Base-by-base conservation (phyloP, 2,888 invertebrate species). In the Corbicula japonica region DNA sequence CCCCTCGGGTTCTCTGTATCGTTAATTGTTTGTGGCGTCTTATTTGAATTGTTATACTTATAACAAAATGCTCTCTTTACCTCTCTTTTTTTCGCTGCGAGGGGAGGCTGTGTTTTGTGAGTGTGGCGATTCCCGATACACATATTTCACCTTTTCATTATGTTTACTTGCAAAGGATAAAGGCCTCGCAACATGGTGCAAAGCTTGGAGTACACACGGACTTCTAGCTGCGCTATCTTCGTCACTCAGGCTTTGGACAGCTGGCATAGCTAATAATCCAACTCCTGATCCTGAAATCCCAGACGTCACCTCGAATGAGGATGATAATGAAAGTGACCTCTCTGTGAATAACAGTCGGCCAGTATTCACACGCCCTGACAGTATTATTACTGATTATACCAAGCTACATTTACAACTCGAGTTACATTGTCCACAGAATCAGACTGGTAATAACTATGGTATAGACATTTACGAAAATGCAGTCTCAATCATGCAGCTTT, bases 381-480 rank as follows among this genome's bases (percentile, higher is more conserved):
- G 15, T 61, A 23, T n/a, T 10, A 23, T 34, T 21, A 61, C 15
- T 44, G 61, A 61, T 61, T 32, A 30, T 26, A 35, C 52, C 38
- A 44, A 48, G 30, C 58, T 34, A 48, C n/a, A n/a, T n/a, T n/a
- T n/a, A n/a, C 41, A 48, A 26, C 66, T 73, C 15, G 56, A 58
- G 35, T 26, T 21, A 54, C 54, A 56, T 46, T 65, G 73, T 56
- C 65, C 73, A 23, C 30, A 48, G 21, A 65, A 66, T 35, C 35
- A 48, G 56, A 54, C 32, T 34, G 56, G 65, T 15, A 35, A 28
- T 38, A 34, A 73, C 35, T 66, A 62, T 66, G 73, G 73, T 41
- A 66, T 73, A n/a, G 66, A 73, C 32, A 60, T 73, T 32, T 73
- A 73, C 30, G 21, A 48, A 58, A 46, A 34, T 21, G 66, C 73